Evolutionary conservation across 2,888 invertebrate genomes (phyloP).

Genomic region (Latrodectus elegans): DNA sequence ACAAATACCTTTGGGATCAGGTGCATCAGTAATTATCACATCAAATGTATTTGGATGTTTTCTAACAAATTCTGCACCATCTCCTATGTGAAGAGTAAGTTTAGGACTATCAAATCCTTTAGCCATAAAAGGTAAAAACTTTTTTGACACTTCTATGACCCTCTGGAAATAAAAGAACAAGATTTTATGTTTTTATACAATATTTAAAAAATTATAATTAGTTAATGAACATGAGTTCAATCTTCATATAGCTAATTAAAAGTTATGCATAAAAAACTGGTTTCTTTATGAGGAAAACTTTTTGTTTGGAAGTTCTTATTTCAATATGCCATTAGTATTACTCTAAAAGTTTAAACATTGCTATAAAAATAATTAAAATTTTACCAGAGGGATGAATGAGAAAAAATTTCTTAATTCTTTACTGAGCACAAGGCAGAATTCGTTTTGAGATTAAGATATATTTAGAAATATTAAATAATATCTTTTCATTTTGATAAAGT

Average conservation of each 20-base stretch:
- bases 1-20: conserved; percentile 90
- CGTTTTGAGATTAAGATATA: no score
- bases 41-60: conserved; percentile 89
- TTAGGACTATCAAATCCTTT: conserved; percentile 84
- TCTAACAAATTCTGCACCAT: conserved; percentile 96
- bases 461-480: no score
- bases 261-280: background rate
- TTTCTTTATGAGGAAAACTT: background rate
- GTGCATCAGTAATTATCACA: conserved; percentile 98
- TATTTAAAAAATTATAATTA: no score
- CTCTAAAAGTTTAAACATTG: no score
- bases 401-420: no score
- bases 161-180: conserved; percentile 75
- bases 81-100: conserved; percentile 87
- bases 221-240: background rate
- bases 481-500: no score
- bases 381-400: no score
- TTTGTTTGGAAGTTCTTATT: no score
- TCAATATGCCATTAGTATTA: no score
- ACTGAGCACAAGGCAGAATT: no score
- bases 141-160: conserved; percentile 92
- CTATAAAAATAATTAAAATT: no score
- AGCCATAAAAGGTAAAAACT: conserved; percentile 93
- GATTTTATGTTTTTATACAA: background rate
- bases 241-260: background rate